Evolutionary conservation across 2,888 invertebrate genomes (phyloP).

Genomic region (Cylloceria caligata): DNA sequence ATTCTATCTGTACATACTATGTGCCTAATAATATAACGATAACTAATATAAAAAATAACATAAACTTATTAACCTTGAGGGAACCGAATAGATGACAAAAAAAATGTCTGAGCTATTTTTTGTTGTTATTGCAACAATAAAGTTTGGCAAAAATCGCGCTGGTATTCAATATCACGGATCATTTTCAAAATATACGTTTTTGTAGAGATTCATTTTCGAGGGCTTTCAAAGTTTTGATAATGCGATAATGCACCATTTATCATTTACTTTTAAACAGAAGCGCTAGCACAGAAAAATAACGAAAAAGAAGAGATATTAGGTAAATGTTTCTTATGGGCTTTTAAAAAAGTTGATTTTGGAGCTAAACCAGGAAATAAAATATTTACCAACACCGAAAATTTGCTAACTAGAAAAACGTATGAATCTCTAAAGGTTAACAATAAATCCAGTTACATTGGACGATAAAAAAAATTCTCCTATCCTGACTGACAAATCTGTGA

Average conservation of each 20-base stretch:
- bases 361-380: not conserved
- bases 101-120: not conserved
- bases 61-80: slow-evolving; percentile 37
- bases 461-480: not conserved
- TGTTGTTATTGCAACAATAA: not conserved
- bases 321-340: too few relatives aligned
- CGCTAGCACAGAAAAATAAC: too few relatives aligned
- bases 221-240: not conserved
- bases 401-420: not conserved
- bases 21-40: slow-evolving; percentile 37
- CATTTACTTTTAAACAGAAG: not conserved
- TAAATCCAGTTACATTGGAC: not conserved
- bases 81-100: not conserved
- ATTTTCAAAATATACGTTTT: not conserved
- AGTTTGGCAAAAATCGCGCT: not conserved
- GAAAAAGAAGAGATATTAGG: too few relatives aligned
- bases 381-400: not conserved
- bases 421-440: slow-evolving; percentile 20
- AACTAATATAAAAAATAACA: slow-evolving; percentile 37
- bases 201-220: not conserved
- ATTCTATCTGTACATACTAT: slow-evolving; percentile 42
- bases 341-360: not conserved
- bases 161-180: not conserved
- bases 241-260: not conserved
- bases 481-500: not conserved